Evolutionary conservation across 2,888 invertebrate species (phyloP).

Genomic region (Meiosimyza decipiens): DNA sequence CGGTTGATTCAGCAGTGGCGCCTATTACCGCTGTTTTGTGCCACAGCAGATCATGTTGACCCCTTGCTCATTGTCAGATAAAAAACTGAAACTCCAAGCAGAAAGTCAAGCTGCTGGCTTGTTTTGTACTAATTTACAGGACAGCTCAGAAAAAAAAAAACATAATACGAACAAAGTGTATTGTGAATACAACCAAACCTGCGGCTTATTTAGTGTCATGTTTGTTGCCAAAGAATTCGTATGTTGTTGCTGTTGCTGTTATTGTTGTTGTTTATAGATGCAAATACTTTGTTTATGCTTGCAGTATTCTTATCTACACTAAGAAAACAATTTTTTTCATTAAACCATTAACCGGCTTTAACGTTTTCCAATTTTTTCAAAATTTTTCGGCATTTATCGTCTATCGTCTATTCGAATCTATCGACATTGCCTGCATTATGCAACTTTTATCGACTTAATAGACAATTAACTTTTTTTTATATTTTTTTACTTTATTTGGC

Average conservation of each 20-base stretch:
- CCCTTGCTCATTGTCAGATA: not conserved
- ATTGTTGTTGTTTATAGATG: conserved; percentile 23
- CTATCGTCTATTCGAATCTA: too few relatives aligned
- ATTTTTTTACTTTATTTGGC: not conserved
- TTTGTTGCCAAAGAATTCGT: conserved; percentile 36
- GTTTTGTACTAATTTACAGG: conserved; percentile 30
- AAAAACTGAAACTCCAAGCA: not conserved
- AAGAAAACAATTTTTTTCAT: too few relatives aligned
- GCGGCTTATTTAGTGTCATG: conserved; percentile 49
- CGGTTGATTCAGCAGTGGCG: not conserved
- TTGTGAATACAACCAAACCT: conserved; percentile 38
- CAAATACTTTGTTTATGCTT: conserved; percentile 6
- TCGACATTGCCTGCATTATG: too few relatives aligned
- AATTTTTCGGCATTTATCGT: too few relatives aligned
- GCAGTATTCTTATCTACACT: too few relatives aligned
- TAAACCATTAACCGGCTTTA: too few relatives aligned
- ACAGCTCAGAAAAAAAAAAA: not conserved
- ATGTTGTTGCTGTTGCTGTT: conserved; percentile 4
- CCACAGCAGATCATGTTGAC: conserved; percentile 6
- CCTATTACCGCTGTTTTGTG: not conserved
- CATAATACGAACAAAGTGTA: not conserved
- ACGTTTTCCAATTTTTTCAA: too few relatives aligned
- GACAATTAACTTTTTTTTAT: too few relatives aligned
- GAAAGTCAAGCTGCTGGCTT: conserved; percentile 21
- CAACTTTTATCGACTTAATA: too few relatives aligned